Percentiles rank a stretch among this genome's conserved stretches.
These are phyloP conservation scores for Isaurus tuberculatus DNA, from an alignment of 92 coral and sea anemone species.

Conservation along the genomic window DNA sequence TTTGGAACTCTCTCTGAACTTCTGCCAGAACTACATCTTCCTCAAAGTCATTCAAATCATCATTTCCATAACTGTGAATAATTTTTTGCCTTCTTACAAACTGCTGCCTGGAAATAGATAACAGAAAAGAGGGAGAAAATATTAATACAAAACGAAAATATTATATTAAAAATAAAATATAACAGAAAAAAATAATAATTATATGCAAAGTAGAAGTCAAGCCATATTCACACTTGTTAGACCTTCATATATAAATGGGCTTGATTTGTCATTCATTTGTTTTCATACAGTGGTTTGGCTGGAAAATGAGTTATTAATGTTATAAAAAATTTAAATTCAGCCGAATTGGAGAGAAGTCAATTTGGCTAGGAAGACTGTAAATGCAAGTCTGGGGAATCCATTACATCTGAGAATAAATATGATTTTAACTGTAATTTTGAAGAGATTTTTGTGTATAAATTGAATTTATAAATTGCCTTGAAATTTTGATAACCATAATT, in stretches of 20 bases:
- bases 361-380: background rate
- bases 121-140: background rate
- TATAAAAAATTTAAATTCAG: background rate
- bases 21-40: too few species aligned
- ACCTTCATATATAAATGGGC: too few species aligned
- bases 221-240: too few species aligned
- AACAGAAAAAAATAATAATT: background rate
- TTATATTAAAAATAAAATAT: background rate
- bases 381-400: slow-evolving; percentile 10
- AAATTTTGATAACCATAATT: background rate
- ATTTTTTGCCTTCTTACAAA: background rate
- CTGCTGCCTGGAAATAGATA: slow-evolving; percentile 6
- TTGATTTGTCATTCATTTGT: background rate
- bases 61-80: too few species aligned
- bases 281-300: background rate
- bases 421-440: background rate
- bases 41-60: too few species aligned
- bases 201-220: background rate
- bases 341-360: background rate
- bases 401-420: background rate
- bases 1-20: too few species aligned
- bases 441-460: background rate
- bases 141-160: background rate
- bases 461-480: background rate
- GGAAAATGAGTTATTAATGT: background rate